A percentile compares a stretch with the other conserved stretches of the same genome.
Evolutionary conservation across 2,888 invertebrate species (phyloP).

Genomic region (Seira ritae): DNA sequence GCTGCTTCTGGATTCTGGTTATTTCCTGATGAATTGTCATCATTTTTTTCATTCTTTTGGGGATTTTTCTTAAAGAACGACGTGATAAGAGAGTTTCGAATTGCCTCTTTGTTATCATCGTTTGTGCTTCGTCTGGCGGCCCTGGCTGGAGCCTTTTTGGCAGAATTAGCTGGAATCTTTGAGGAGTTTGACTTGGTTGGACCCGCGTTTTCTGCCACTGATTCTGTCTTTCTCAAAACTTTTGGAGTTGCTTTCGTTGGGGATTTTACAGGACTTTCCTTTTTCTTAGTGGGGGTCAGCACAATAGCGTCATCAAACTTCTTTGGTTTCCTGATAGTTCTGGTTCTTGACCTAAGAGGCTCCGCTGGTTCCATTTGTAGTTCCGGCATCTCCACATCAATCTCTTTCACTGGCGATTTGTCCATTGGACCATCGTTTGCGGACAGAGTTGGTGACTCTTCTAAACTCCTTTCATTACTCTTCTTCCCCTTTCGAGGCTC

Average conservation of each 20-base stretch:
- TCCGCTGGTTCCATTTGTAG: neutral
- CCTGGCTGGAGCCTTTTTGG: neutral
- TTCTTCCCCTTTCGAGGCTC: neutral
- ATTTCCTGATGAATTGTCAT: conserved; percentile 14
- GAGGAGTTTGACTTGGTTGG: neutral
- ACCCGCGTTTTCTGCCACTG: neutral
- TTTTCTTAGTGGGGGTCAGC: conserved; percentile 49
- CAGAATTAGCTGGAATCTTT: neutral
- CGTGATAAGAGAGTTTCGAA: conserved; percentile 41
- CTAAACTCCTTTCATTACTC: neutral
- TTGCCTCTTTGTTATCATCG: conserved; percentile 27
- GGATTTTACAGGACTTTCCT: conserved; percentile 48
- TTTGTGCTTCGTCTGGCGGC: conserved; percentile 29
- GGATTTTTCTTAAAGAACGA: conserved; percentile 47
- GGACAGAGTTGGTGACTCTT: neutral
- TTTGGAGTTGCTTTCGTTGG: conserved; percentile 33
- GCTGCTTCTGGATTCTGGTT: neutral
- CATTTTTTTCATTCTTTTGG: conserved; percentile 28
- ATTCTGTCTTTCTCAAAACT: neutral
- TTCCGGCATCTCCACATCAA: neutral
- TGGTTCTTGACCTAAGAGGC: conserved; percentile 40
- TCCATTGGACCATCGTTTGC: conserved; percentile 2
- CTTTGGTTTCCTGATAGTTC: conserved; percentile 51
- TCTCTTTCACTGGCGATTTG: neutral
- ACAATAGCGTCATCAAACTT: conserved; percentile 54